phyloP scores from a whole-genome alignment of 35 echinoderm and acorn worm genomes.

The Stichopus chloronotus region DNA sequence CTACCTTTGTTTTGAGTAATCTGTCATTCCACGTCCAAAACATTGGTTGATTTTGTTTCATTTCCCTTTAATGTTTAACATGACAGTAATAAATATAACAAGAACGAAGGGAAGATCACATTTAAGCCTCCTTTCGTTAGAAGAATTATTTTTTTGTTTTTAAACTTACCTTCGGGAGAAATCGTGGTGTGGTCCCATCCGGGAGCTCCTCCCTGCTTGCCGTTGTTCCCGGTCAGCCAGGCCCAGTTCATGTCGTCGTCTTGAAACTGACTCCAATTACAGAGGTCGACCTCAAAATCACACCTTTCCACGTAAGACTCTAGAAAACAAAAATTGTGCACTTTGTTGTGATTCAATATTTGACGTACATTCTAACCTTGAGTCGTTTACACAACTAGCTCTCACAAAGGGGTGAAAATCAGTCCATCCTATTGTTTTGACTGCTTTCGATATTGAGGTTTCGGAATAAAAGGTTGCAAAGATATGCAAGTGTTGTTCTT shows the following conservation, averaged over 20 bases:
- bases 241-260: conserved; percentile 49
- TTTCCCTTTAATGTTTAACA: too few relatives aligned
- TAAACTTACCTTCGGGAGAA: neutral
- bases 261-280: neutral
- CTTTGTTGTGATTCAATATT: neutral
- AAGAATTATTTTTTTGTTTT: too few relatives aligned
- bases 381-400: neutral
- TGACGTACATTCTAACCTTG: neutral
- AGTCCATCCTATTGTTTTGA: neutral
- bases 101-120: too few relatives aligned
- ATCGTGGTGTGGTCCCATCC: conserved; percentile 23
- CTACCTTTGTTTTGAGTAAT: too few relatives aligned
- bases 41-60: too few relatives aligned
- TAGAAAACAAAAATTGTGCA: neutral
- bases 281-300: conserved; percentile 24
- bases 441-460: neutral
- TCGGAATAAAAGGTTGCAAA: neutral
- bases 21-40: too few relatives aligned
- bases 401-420: neutral
- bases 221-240: conserved; percentile 15
- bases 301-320: conserved; percentile 8
- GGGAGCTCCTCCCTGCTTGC: conserved; percentile 8
- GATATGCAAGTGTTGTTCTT: neutral
- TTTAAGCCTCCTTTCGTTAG: too few relatives aligned
- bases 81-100: too few relatives aligned